phyloP scores from a whole-genome alignment of 2,113 vertebrate species.

The Vulpes lagopus region DNA sequence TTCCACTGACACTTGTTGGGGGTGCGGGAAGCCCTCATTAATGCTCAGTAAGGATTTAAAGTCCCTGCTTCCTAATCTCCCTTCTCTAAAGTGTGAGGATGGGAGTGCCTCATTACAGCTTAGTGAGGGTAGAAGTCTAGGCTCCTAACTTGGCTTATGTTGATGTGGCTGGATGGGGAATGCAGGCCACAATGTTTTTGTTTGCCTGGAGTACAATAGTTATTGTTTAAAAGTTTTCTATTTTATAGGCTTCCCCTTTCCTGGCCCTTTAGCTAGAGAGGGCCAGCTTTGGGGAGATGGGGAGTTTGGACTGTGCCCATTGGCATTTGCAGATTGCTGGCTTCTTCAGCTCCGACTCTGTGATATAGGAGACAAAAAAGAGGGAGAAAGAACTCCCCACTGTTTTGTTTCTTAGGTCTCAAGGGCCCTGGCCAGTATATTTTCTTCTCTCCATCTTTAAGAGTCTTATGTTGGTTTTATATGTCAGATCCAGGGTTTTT shows the following conservation, averaged over 20 bases:
- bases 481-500: neutral
- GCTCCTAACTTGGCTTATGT: neutral
- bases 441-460: neutral
- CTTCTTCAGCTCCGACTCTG: neutral
- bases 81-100: neutral
- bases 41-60: neutral
- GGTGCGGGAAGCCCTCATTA: neutral
- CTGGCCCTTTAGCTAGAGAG: neutral
- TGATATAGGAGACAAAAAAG: neutral
- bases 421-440: neutral
- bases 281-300: neutral
- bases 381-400: neutral
- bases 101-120: neutral
- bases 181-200: neutral
- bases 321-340: neutral
- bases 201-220: neutral
- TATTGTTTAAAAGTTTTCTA: neutral
- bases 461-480: neutral
- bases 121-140: neutral
- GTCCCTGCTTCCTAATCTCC: neutral
- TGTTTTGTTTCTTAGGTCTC: neutral
- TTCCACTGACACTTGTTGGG: neutral
- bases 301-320: neutral
- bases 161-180: neutral
- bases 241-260: neutral